Conservation (phyloP, 2,797 vertebrate species). For the Myripristis murdjan region DNA sequence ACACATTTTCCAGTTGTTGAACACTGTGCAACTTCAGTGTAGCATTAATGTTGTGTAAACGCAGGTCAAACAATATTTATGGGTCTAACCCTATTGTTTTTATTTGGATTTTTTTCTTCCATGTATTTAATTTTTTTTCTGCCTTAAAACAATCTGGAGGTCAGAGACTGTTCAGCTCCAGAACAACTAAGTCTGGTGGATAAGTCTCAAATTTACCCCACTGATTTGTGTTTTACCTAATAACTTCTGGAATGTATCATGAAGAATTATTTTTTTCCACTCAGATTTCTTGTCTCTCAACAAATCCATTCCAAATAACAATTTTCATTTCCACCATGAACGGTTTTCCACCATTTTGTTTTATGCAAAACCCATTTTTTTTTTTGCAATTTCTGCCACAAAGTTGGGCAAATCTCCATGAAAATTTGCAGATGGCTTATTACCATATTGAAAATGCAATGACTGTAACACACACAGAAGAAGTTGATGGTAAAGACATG, state of each 20-base stretch:
- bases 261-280: background rate
- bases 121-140: slow-evolving; percentile 14
- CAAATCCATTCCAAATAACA: background rate
- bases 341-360: background rate
- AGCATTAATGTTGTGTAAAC: slow-evolving; percentile 27
- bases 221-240: slow-evolving; percentile 26
- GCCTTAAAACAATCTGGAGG: slow-evolving; percentile 2
- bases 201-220: slow-evolving; percentile 14
- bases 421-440: no score
- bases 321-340: background rate
- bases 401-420: no score
- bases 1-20: slow-evolving; percentile 21
- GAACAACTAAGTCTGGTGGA: slow-evolving; percentile 28
- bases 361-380: background rate
- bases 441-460: no score
- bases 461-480: no score
- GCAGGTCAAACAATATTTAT: slow-evolving; percentile 10
- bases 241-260: background rate
- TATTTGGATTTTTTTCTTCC: background rate
- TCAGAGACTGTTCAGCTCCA: slow-evolving; percentile 8
- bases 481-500: no score
- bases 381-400: background rate
- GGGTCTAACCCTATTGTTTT: slow-evolving; percentile 19
- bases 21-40: slow-evolving; percentile 6
- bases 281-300: slow-evolving; percentile 3